Percentiles rank a stretch among this genome's conserved stretches.
phyloP scores from a whole-genome alignment of 2,888 invertebrate genomes.

The Proisotoma minuta region DNA sequence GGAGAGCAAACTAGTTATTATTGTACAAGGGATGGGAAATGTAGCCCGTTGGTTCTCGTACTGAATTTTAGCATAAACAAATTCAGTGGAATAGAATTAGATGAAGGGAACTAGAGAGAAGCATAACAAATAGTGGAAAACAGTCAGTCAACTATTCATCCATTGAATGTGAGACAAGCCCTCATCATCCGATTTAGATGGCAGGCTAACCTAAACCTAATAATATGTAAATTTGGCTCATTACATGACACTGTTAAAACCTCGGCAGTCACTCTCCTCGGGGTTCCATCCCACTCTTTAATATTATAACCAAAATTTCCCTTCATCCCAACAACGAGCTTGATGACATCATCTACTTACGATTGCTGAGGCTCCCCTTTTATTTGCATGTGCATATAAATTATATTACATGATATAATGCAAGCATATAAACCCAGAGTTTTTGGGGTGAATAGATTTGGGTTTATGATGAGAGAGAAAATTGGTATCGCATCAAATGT shows the following conservation, averaged over 20 bases:
- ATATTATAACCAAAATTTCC: no score
- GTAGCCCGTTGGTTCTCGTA: no score
- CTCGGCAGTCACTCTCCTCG: background rate
- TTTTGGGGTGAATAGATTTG: background rate
- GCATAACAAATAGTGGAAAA: background rate
- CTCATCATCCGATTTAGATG: background rate
- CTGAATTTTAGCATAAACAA: no score
- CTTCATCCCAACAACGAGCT: background rate
- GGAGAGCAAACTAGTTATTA: no score
- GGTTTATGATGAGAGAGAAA: background rate
- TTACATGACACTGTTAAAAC: constrained; percentile 35
- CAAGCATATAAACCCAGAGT: background rate
- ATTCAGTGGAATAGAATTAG: no score
- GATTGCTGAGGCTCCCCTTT: background rate
- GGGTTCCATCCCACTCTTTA: background rate
- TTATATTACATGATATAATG: background rate
- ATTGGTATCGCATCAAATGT: background rate
- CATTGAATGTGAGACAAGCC: constrained; percentile 3
- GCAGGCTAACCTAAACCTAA: constrained; percentile 31
- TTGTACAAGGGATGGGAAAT: no score
- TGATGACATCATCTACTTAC: background rate
- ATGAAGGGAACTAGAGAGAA: background rate
- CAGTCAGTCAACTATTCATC: background rate
- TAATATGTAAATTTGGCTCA: constrained; percentile 45
- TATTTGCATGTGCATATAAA: background rate